A percentile compares a stretch with the other conserved stretches of the same genome.
Conservation (phyloP, 2,797 vertebrate genomes). For the Platyrinchus mystaceus region DNA sequence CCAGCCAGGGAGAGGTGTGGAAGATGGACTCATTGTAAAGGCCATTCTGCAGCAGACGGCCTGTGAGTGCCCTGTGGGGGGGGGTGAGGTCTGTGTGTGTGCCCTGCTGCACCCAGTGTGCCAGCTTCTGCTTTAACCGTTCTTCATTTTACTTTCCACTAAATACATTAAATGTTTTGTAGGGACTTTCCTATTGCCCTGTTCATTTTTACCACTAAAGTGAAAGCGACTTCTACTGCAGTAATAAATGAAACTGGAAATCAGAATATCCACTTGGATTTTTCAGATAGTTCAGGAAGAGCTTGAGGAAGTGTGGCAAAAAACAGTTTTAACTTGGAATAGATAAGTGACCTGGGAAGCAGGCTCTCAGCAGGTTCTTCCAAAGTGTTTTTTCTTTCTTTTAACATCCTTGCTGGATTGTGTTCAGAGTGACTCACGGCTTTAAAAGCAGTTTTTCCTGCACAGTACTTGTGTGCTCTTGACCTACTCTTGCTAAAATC, state of each 20-base stretch:
- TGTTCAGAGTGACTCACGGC: background rate
- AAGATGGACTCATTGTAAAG: accelerated
- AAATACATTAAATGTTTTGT: background rate
- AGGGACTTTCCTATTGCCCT: background rate
- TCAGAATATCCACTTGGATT: background rate
- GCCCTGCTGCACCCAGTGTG: background rate
- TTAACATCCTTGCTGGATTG: background rate
- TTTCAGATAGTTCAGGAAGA: background rate
- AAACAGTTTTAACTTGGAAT: background rate
- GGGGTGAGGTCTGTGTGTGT: accelerated
- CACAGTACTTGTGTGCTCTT: slow-evolving; percentile 11
- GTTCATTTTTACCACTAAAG: background rate
- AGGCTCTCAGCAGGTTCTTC: background rate
- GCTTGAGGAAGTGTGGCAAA: background rate
- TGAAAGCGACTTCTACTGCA: background rate
- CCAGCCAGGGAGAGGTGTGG: background rate
- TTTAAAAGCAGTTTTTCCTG: background rate
- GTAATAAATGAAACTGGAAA: background rate
- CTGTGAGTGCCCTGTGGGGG: accelerated
- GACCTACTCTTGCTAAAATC: slow-evolving; percentile 44
- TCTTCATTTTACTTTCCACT: background rate
- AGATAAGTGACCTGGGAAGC: background rate
- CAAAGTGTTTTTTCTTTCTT: background rate
- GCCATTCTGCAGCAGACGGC: background rate
- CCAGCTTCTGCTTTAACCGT: background rate